Conservation (phyloP, 2,797 vertebrate genomes). For the Odontamblyopus lacepedii region DNA sequence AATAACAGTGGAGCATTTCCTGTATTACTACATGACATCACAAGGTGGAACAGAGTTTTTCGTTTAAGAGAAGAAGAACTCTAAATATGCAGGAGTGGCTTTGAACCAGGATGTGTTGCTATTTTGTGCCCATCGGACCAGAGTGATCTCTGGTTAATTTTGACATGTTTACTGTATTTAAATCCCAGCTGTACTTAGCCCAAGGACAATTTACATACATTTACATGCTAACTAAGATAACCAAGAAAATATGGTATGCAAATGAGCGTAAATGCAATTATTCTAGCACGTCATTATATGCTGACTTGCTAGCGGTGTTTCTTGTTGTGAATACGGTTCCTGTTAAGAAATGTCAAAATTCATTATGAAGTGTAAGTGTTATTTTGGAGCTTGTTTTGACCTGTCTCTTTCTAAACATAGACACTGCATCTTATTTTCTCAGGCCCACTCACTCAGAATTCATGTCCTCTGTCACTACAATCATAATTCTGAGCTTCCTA, state of each 20-base stretch:
- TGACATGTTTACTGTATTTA: conserved; percentile 33
- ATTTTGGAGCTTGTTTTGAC: neutral
- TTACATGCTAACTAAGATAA: conserved; percentile 51
- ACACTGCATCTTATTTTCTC: neutral
- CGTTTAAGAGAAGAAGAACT: no score
- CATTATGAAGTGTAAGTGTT: neutral
- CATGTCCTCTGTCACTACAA: no score
- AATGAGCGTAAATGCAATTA: conserved; percentile 38
- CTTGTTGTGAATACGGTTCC: neutral
- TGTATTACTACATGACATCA: no score
- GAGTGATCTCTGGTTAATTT: conserved; percentile 39
- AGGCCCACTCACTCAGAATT: no score
- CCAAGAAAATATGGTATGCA: conserved; percentile 45
- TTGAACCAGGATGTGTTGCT: conserved; percentile 17
- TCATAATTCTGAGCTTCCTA: no score
- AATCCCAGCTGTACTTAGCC: conserved; percentile 31
- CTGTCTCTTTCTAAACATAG: neutral
- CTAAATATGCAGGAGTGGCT: no score
- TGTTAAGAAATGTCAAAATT: conserved; percentile 1
- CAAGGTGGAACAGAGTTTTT: no score
- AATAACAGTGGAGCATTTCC: no score
- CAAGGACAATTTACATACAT: conserved; percentile 54
- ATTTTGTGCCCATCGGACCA: conserved; percentile 39
- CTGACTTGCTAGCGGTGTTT: neutral
- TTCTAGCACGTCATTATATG: conserved; percentile 32